Evolutionary conservation across 2,113 vertebrate species (phyloP), one percentile per base, ranked within the genome.

Genomic region (Sturnira hondurensis): DNA sequence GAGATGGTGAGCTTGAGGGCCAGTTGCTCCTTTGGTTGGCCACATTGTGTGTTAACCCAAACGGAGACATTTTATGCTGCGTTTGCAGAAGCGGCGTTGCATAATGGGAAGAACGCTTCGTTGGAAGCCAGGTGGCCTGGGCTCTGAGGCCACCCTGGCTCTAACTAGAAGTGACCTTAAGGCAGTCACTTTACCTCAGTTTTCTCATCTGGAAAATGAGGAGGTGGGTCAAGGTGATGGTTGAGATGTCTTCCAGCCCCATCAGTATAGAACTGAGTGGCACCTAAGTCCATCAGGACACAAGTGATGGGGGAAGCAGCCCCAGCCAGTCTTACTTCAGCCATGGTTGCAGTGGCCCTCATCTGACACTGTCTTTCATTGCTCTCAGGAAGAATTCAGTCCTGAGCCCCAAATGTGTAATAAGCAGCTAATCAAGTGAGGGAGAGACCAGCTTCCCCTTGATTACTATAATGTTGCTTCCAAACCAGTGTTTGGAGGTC

Each of bases 281-380:
- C 36, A 31, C 28, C 67, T 26, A 10, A 52, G 14, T 82, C 38
- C 19, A 8, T 14, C 41, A 12, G 15, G 5, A 58, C 33, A 50
- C 14, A 33, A 31, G 33, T 14, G 9, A 16, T 0, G 16, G 24
- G 28, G 36, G 19, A 63, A 41, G 16, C 41, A 74, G 22, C 11
- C 65, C 19, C 36, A 20, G 14, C 50, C 16, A 4, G 26, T 58
- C 50, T 19, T 15, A 36, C 31, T 4, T 28, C 76, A 7, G 22
- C 12, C 5, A 0, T 9, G 36, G 22, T 2, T 13, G 4, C 36
- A 3, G 3, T 14, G 63, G 20, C 31, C 52, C 22, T 47, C 17
- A 0, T 31, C 24, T 6, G 1, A 58, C 74, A 5, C 31, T 31
- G 0, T 36, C 12, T 13, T 91, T 56, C 3, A 26, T 7, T 16